These are phyloP conservation scores for Jaculus jaculus DNA, from an alignment of 2,113 vertebrate species.

Conservation along the genomic window DNA sequence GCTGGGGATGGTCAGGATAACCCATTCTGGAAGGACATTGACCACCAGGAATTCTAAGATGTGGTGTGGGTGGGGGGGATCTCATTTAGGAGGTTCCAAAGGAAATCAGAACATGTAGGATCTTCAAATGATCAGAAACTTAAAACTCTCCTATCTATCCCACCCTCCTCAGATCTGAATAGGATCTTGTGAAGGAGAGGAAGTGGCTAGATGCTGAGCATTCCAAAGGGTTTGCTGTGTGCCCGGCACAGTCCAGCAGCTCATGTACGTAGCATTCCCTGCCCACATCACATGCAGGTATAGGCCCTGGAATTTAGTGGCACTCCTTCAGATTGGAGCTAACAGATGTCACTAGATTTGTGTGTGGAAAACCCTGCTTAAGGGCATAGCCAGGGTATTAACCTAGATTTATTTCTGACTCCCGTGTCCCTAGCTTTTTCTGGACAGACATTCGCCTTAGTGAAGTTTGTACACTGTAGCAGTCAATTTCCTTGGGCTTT, in stretches of 20 bases:
- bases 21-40: background rate
- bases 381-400: constrained; percentile 47
- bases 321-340: background rate
- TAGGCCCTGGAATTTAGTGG: background rate
- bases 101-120: background rate
- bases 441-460: background rate
- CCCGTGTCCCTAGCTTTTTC: background rate
- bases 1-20: background rate
- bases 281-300: background rate
- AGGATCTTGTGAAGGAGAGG: background rate
- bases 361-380: background rate
- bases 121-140: background rate
- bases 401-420: constrained; percentile 40
- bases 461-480: background rate
- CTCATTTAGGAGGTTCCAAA: background rate
- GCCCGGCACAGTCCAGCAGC: background rate
- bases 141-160: background rate
- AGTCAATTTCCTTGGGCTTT: background rate
- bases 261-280: background rate
- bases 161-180: background rate
- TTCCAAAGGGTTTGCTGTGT: background rate
- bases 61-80: background rate
- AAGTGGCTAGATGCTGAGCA: background rate
- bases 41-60: background rate
- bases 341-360: background rate